phyloP scores from a whole-genome alignment of 2,888 invertebrate species.

The Tanytarsus gracilentus region DNA sequence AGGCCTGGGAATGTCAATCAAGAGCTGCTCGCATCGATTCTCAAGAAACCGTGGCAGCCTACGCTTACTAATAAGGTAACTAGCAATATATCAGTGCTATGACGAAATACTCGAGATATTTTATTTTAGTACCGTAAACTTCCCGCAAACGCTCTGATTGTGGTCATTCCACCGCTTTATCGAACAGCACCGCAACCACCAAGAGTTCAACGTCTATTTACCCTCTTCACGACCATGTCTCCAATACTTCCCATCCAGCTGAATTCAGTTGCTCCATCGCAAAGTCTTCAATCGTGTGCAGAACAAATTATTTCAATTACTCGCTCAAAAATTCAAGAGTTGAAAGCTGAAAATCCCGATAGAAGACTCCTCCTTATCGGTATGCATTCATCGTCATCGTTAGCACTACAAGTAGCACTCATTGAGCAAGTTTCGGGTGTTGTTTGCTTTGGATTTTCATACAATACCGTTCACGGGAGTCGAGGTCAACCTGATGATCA shows the following conservation, averaged over 20 bases:
- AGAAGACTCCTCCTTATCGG: slow-evolving; percentile 68
- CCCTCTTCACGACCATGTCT: slow-evolving; percentile 56
- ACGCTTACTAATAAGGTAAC: slow-evolving; percentile 53
- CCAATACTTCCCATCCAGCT: slow-evolving; percentile 56
- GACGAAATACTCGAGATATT: slow-evolving; percentile 10
- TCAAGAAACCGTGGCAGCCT: slow-evolving; percentile 69
- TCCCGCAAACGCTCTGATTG: slow-evolving; percentile 57
- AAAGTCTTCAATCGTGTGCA: slow-evolving; percentile 45
- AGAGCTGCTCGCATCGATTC: slow-evolving; percentile 55
- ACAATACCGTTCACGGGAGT: slow-evolving; percentile 60
- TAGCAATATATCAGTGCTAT: slow-evolving; percentile 19
- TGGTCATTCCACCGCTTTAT: slow-evolving; percentile 52
- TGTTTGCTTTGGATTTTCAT: slow-evolving; percentile 69
- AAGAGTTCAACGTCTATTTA: slow-evolving; percentile 61
- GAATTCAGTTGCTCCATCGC: slow-evolving; percentile 40
- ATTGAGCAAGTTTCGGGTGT: slow-evolving; percentile 63
- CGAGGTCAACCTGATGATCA: slow-evolving; percentile 69
- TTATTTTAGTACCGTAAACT: slow-evolving; percentile 49
- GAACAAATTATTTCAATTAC: slow-evolving; percentile 58
- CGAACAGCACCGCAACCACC: slow-evolving; percentile 43
- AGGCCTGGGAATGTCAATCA: slow-evolving; percentile 48
- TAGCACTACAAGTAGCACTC: slow-evolving; percentile 63
- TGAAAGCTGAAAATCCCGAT: slow-evolving; percentile 55
- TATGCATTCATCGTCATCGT: slow-evolving; percentile 63
- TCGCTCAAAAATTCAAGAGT: slow-evolving; percentile 61